Evolutionary conservation across 2,888 invertebrate genomes (phyloP), one percentile per base, ranked within the genome.

Genomic region (Melanostoma mellinum): DNA sequence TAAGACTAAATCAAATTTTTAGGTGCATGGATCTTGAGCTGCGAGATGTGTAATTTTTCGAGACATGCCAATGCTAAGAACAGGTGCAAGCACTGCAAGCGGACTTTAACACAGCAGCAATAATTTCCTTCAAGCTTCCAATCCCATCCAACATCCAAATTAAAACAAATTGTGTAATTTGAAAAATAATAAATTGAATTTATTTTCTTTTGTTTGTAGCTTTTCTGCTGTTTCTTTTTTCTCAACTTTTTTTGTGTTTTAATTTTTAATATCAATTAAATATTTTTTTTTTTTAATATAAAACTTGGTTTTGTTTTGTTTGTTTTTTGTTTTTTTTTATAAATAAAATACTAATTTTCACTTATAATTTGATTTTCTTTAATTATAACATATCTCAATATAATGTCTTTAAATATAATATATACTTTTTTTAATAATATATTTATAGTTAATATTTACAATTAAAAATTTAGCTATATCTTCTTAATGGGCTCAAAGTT

Each of bases 311-410:
- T 86, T 86, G 69, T 44, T 73, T 78, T 87, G 42, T 87, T 86
- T 87, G 60, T 20, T 20, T 85, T 85, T 85, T 76, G 67, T 84
- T 86, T 73, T 84, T 84, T 86, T 85, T 88, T 89, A 89, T 89
- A 89, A 89, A 86, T 86, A 87, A 86, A 87, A 89, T 89, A 90
- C 89, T 90, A 88, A 89, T 89, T 89, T 82, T 73, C 81, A 76
- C 68, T 85, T 84, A 67, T 73, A 63, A 50, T 63, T 63, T 63
- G 63, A 40, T 63, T 63, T 61, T 42, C 6, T 77, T 69, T 61
- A 79, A 46, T 82, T 72, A 84, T 87, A 86, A 87, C 86, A 86
- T 86, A 87, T 82, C 86, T 85, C 80, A 85, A 80, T 85, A 85
- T 80, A 85, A 85, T 85, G 85, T 85, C 85, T 85, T 85, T 85